These are phyloP conservation scores for Anhinga anhinga DNA, from an alignment of 2,113 vertebrate genomes.

Conservation along the genomic window DNA sequence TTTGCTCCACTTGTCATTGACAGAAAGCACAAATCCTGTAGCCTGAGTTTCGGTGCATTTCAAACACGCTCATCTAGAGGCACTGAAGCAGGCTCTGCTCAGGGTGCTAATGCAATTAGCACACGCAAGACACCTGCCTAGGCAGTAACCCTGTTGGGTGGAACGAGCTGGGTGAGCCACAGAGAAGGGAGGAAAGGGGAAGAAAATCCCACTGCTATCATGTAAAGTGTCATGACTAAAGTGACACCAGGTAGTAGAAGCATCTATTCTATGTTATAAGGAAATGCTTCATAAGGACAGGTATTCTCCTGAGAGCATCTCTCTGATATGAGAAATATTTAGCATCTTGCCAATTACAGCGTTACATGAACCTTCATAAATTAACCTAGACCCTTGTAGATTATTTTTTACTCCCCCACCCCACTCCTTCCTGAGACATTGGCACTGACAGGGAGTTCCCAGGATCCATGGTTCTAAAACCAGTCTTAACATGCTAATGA, in stretches of 20 bases:
- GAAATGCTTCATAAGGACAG: neutral
- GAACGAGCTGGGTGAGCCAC: neutral
- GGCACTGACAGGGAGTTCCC: neutral
- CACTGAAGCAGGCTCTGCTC: neutral
- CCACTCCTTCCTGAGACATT: neutral
- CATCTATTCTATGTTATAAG: neutral
- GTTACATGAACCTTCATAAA: neutral
- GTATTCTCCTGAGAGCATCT: neutral
- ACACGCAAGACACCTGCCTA: neutral
- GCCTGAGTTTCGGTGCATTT: neutral
- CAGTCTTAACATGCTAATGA: neutral
- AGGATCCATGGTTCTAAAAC: neutral
- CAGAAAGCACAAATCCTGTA: conserved; percentile 1
- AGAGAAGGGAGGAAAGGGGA: neutral
- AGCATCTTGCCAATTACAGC: neutral
- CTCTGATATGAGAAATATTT: neutral
- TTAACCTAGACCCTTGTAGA: neutral
- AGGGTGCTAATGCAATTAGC: neutral
- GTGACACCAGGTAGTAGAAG: neutral
- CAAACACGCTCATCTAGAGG: neutral
- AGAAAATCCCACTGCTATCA: neutral
- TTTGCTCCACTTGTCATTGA: conserved; percentile 50
- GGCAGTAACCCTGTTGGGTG: neutral
- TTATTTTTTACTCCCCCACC: neutral
- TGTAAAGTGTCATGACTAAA: neutral